phyloP scores from a whole-genome alignment of 1,140 invertebrate species.

The Drosophila asahinai region DNA sequence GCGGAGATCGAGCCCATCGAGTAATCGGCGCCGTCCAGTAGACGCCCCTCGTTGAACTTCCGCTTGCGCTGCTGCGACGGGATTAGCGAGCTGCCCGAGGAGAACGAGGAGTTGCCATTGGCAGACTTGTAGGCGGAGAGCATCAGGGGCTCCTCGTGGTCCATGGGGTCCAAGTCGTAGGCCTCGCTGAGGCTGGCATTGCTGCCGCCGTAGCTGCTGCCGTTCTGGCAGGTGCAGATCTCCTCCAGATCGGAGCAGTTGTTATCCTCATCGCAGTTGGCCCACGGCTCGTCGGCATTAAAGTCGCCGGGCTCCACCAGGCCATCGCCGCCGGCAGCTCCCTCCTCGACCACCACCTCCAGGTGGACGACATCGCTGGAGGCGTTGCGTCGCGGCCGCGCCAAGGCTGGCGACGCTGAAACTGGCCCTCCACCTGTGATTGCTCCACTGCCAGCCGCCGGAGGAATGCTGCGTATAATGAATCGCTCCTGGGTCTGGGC shows the following conservation, averaged over 20 bases:
- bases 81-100: constrained; percentile 33
- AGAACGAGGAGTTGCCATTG: constrained; percentile 29
- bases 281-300: constrained; percentile 79
- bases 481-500: constrained; percentile 78
- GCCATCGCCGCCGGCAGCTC: constrained; percentile 14
- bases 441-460: constrained; percentile 7
- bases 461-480: constrained; percentile 49
- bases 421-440: background rate
- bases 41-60: constrained; percentile 79
- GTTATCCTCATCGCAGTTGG: constrained; percentile 83
- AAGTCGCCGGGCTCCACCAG: constrained; percentile 62
- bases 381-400: constrained; percentile 35
- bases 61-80: constrained; percentile 78
- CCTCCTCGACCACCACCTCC: constrained; percentile 69
- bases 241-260: constrained; percentile 82
- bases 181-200: constrained; percentile 72
- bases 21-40: constrained; percentile 64
- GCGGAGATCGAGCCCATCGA: constrained; percentile 37
- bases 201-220: constrained; percentile 70
- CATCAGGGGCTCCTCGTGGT: constrained; percentile 46
- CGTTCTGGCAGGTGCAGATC: constrained; percentile 80
- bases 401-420: background rate
- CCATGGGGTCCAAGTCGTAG: constrained; percentile 58
- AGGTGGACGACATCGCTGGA: constrained; percentile 61
- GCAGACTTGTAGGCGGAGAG: constrained; percentile 21